These are phyloP conservation scores for Montipora cactus DNA, from an alignment of 64 coral and sea anemone genomes.

Conservation along the genomic window DNA sequence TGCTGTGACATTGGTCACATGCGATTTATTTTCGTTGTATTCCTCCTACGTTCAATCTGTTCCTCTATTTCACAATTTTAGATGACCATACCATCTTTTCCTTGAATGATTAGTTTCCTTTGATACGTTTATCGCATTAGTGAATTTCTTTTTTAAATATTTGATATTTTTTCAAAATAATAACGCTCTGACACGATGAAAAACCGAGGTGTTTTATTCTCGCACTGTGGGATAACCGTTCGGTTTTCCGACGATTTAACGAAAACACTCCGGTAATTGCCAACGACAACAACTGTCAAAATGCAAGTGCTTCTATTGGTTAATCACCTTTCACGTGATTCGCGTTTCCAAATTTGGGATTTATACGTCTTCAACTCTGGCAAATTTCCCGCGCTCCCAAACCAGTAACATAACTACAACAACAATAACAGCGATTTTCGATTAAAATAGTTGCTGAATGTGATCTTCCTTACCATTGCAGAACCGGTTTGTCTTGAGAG, in stretches of 20 bases:
- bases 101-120: too few species aligned
- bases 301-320: neutral
- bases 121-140: too few species aligned
- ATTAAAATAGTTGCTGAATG: conserved; percentile 17
- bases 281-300: neutral
- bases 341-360: conserved; percentile 16
- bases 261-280: conserved; percentile 10
- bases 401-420: neutral
- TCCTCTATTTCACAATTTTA: too few species aligned
- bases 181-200: too few species aligned
- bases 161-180: too few species aligned
- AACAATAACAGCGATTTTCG: conserved; percentile 1
- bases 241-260: neutral
- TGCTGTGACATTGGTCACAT: neutral
- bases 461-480: conserved; percentile 12
- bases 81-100: too few species aligned
- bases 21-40: too few species aligned
- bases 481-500: neutral
- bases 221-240: neutral
- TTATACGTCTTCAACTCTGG: neutral
- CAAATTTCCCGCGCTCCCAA: conserved; percentile 33
- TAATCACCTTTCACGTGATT: neutral
- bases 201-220: too few species aligned
- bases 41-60: too few species aligned
- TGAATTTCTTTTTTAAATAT: too few species aligned